Evolutionary conservation across 2,888 invertebrate genomes (phyloP).

Genomic region (Hirtodrosophila histrioides): DNA sequence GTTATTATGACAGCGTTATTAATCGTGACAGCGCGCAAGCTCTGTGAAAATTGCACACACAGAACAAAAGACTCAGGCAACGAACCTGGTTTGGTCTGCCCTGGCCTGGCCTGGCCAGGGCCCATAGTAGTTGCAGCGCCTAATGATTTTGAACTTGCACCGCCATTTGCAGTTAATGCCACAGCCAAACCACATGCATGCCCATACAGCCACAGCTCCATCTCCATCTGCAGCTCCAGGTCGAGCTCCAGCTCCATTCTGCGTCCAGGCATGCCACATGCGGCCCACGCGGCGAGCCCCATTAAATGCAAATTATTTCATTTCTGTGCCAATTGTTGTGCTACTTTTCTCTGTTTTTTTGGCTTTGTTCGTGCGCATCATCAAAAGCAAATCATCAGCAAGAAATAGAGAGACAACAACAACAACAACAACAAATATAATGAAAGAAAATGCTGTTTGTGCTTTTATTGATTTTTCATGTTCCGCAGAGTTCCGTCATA

Average conservation of each 20-base stretch:
- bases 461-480: slow-evolving; percentile 78
- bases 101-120: background rate
- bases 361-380: slow-evolving; percentile 73
- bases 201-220: slow-evolving; percentile 7
- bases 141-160: slow-evolving; percentile 76
- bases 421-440: slow-evolving; percentile 9
- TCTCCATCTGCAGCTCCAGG: background rate
- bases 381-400: slow-evolving; percentile 72
- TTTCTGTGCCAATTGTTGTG: slow-evolving; percentile 80
- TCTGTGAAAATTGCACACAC: slow-evolving; percentile 57
- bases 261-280: slow-evolving; percentile 52
- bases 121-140: slow-evolving; percentile 39
- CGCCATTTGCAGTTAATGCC: slow-evolving; percentile 73
- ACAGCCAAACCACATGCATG: slow-evolving; percentile 53
- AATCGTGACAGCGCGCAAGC: slow-evolving; percentile 73
- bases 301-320: slow-evolving; percentile 79
- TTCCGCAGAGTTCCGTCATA: slow-evolving; percentile 59
- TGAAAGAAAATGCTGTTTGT: slow-evolving; percentile 41
- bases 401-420: slow-evolving; percentile 35
- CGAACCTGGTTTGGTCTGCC: background rate
- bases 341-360: slow-evolving; percentile 56
- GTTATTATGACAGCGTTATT: slow-evolving; percentile 80
- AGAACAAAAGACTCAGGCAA: slow-evolving; percentile 43
- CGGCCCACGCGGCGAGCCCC: slow-evolving; percentile 67
- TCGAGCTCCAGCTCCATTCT: slow-evolving; percentile 11